Evolutionary conservation across 2,888 invertebrate genomes (phyloP), one percentile per base, ranked within the genome.

Genomic region (Dynastes maya): DNA sequence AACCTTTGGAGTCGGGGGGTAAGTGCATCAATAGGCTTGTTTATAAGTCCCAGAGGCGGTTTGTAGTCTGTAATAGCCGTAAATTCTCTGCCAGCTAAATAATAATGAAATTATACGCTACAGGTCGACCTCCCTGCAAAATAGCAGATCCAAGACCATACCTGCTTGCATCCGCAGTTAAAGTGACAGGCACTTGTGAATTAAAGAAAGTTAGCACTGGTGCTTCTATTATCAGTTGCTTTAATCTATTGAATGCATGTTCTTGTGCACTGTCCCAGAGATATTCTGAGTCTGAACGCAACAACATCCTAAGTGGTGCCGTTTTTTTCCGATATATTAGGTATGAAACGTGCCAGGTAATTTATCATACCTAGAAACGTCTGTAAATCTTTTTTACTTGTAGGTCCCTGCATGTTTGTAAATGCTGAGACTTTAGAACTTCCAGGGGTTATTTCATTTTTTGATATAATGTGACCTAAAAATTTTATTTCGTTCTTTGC

Each of bases 61-160:
- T 61, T 61, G 22, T 61, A 27, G 27, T 61, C 27, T 29, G 27
- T 61, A 11, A 6, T 61, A 61, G 29, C 29, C 11, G 61, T 22
- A 22, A 61, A 5, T 3, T 61, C 29, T 61, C 61, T 22, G 0
- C 61, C 61, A 22, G 4, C 4, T 22, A 61, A 61, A 61, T 61
- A 61, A 61, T 61, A 61, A 22, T 61, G 61, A 61, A 61, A 22
- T 9, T 22, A 27, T 61, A 61, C 29, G 61, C 61, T 9, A 61
- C 29, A 27, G 61, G 27, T 61, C 27, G 22, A 29, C 61, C 61
- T 61, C 27, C 27, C 27, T 61, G 61, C 29, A 27, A 22, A 11
- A 61, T 27, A 2, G 29, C 2, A 27, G 61, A 22, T 29, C 61
- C 61, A 61, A 61, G 6, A 27, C 27, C 22, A 11, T 61, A 22